These are phyloP conservation scores for Vulpes lagopus DNA, from an alignment of 2,113 vertebrate species.

Conservation along the genomic window DNA sequence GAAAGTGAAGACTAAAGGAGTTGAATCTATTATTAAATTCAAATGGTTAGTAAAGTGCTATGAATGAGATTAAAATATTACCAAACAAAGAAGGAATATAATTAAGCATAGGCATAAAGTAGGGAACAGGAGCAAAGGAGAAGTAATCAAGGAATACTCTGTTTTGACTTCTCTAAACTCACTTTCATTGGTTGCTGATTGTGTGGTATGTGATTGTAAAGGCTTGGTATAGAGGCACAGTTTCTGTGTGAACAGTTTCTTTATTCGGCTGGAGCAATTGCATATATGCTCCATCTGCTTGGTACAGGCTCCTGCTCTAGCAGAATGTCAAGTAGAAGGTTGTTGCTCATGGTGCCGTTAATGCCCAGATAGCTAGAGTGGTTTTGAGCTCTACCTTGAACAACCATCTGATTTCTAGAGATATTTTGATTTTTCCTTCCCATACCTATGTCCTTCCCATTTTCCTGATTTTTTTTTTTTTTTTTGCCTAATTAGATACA, in stretches of 20 bases:
- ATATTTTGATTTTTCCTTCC: background rate
- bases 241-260: background rate
- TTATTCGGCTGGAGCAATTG: background rate
- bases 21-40: background rate
- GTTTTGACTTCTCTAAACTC: background rate
- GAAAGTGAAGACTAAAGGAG: background rate
- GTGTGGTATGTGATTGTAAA: background rate
- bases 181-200: background rate
- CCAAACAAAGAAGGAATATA: background rate
- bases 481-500: background rate
- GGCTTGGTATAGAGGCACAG: background rate
- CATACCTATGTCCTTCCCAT: background rate
- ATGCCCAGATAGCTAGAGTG: background rate
- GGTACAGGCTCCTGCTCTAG: background rate
- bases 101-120: background rate
- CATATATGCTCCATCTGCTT: fast-evolving
- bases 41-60: background rate
- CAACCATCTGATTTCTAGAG: background rate
- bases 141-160: background rate
- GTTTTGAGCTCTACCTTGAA: background rate
- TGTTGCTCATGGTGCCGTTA: background rate
- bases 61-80: background rate
- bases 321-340: background rate
- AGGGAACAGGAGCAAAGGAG: background rate
- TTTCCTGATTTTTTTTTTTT: background rate